phyloP scores from a whole-genome alignment of 2,797 vertebrate genomes.

The Chelidonichthys spinosus region DNA sequence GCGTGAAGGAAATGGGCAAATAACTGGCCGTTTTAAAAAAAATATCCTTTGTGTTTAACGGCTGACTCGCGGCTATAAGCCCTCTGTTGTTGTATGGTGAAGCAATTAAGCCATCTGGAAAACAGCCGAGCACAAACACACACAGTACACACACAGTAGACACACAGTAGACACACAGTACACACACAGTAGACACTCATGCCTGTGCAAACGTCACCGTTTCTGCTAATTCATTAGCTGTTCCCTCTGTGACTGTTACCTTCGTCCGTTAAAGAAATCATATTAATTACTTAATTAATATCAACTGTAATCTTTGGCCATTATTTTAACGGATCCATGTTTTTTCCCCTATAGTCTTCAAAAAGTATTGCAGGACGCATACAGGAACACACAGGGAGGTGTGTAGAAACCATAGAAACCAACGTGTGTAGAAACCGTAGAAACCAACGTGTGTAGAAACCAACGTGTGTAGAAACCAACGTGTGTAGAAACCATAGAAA shows the following conservation, averaged over 20 bases:
- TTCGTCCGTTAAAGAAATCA: too few relatives aligned
- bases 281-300: too few relatives aligned
- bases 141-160: too few relatives aligned
- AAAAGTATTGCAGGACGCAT: neutral
- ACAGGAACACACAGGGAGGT: neutral
- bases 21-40: slow-evolving; percentile 45
- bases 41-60: slow-evolving; percentile 54
- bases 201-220: slow-evolving; percentile 56
- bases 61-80: slow-evolving; percentile 51
- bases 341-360: neutral
- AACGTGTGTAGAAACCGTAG: too few relatives aligned
- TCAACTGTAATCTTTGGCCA: neutral
- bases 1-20: slow-evolving; percentile 47
- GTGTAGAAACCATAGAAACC: too few relatives aligned
- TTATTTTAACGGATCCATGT: neutral
- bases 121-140: slow-evolving; percentile 4
- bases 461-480: too few relatives aligned
- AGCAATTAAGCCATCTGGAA: slow-evolving; percentile 60
- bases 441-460: too few relatives aligned
- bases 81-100: slow-evolving; percentile 45
- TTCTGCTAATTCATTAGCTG: slow-evolving; percentile 51
- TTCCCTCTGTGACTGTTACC: too few relatives aligned
- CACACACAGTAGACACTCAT: neutral
- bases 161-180: too few relatives aligned
- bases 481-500: too few relatives aligned